Conservation (phyloP, 2,888 invertebrate species). For the Hipparchia semele region DNA sequence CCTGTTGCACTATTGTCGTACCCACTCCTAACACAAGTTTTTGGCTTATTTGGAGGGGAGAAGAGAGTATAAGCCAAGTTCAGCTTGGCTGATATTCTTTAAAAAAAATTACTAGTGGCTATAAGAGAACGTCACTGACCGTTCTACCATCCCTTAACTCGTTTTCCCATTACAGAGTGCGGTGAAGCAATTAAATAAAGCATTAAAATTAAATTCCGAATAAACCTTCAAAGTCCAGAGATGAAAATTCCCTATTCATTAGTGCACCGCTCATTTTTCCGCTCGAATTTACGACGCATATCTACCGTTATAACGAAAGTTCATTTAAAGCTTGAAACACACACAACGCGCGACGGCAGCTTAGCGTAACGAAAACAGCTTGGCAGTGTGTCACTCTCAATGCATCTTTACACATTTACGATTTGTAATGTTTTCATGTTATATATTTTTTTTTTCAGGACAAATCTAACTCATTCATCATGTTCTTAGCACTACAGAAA, state of each 20-base stretch:
- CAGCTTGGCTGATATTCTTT: too few relatives aligned
- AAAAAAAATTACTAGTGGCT: background rate
- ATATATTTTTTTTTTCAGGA: too few relatives aligned
- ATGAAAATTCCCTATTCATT: constrained; percentile 35
- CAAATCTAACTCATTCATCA: too few relatives aligned
- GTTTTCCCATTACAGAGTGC: constrained; percentile 18
- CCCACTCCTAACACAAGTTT: too few relatives aligned
- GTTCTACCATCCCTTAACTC: constrained; percentile 26
- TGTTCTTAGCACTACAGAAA: too few relatives aligned
- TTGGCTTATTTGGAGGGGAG: too few relatives aligned
- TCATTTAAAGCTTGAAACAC: background rate
- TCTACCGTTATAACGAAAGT: constrained; percentile 4
- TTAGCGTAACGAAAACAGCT: background rate
- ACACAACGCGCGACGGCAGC: too few relatives aligned
- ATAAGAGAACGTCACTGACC: constrained; percentile 10
- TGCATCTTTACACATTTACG: too few relatives aligned
- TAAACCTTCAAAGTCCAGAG: constrained; percentile 29
- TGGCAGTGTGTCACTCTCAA: too few relatives aligned
- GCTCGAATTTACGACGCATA: constrained; percentile 38
- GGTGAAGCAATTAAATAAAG: constrained; percentile 33
- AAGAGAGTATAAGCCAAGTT: too few relatives aligned
- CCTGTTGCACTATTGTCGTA: too few relatives aligned
- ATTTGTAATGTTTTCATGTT: too few relatives aligned
- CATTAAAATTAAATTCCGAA: constrained; percentile 36
- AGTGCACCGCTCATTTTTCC: constrained; percentile 35